Evolutionary conservation across 1,140 invertebrate species (phyloP).

Genomic region (Aethina tumida): DNA sequence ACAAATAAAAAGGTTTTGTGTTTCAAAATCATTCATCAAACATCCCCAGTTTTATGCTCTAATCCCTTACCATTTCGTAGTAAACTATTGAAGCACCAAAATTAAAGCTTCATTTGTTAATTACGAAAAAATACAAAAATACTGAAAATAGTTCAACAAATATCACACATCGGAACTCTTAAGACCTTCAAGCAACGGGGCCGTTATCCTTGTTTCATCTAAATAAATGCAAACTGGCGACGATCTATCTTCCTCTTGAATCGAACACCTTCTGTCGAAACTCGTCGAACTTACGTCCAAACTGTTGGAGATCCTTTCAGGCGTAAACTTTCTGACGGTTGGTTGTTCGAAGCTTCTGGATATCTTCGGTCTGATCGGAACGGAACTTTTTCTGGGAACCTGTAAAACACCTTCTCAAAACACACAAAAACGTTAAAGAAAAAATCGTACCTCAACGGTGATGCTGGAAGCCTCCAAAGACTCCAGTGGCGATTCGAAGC

Average conservation of each 20-base stretch:
- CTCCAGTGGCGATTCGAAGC: slow-evolving; percentile 24
- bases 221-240: slow-evolving; percentile 22
- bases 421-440: no score
- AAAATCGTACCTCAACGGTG: slow-evolving; percentile 13
- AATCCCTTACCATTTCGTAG: no score
- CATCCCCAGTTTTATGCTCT: no score
- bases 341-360: slow-evolving; percentile 31
- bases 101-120: no score
- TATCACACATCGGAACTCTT: slow-evolving; percentile 27
- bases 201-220: slow-evolving; percentile 29
- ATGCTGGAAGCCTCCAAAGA: slow-evolving; percentile 10
- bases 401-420: not conserved
- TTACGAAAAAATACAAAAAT: no score
- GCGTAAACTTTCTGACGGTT: slow-evolving; percentile 14
- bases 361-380: slow-evolving; percentile 16
- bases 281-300: slow-evolving; percentile 25
- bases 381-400: no score
- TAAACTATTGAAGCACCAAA: no score
- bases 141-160: no score
- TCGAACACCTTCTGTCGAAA: slow-evolving; percentile 22
- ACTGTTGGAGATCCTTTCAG: slow-evolving; percentile 27
- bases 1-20: no score
- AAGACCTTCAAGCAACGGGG: slow-evolving; percentile 23
- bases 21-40: no score
- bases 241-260: slow-evolving; percentile 22